These are phyloP conservation scores for Ophion costatus DNA, from an alignment of 2,888 invertebrate species.

Conservation along the genomic window DNA sequence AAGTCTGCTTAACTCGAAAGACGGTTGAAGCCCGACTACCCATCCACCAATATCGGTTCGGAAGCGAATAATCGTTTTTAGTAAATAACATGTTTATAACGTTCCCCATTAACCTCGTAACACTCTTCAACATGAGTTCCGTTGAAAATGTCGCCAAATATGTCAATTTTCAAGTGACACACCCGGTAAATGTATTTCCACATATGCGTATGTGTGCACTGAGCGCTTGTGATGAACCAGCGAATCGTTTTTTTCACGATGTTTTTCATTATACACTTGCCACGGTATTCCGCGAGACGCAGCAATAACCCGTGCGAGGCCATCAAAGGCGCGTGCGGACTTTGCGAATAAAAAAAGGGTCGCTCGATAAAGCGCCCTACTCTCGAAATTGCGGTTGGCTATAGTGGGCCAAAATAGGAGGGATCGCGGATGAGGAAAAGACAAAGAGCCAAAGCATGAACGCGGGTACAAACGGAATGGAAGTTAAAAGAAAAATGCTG, in stretches of 20 bases:
- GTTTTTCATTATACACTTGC: constrained; percentile 4
- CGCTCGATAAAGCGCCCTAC: constrained; percentile 53
- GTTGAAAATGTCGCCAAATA: too few species aligned
- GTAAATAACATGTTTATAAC: too few species aligned
- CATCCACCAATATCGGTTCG: too few species aligned
- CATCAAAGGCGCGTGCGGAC: constrained; percentile 60
- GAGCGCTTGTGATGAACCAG: constrained; percentile 1
- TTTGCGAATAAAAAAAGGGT: constrained; percentile 57
- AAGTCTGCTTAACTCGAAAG: too few species aligned
- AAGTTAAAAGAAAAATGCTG: constrained; percentile 19
- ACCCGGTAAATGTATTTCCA: background rate
- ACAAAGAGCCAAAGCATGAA: background rate
- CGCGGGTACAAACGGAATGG: background rate
- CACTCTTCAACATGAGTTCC: too few species aligned
- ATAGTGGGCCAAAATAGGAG: constrained; percentile 37
- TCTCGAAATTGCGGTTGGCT: constrained; percentile 56
- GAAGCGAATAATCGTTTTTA: too few species aligned
- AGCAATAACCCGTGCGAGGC: constrained; percentile 55
- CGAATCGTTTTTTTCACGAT: background rate
- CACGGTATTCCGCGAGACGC: constrained; percentile 37
- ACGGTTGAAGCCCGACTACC: too few species aligned
- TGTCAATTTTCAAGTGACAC: too few species aligned
- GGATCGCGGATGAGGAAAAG: constrained; percentile 14
- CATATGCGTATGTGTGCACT: background rate
- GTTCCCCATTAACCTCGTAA: too few species aligned